Conservation (phyloP, 1,140 invertebrate species). For the Hycleus phaleratus region DNA sequence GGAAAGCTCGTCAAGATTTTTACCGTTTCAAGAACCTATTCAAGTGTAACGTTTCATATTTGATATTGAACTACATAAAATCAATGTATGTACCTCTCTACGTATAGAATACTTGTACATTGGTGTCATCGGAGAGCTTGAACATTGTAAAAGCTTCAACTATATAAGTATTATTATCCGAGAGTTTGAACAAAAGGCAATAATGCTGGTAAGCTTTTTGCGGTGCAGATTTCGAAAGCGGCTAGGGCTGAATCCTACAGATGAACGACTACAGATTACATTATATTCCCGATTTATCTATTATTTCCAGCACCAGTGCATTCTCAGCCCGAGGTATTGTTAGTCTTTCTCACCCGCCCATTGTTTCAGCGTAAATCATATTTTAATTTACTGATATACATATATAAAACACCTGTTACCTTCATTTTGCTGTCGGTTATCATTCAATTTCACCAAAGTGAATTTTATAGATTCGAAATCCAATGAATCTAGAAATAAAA, state of each 20-base stretch:
- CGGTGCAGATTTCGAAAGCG: slow-evolving; percentile 27
- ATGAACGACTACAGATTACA: slow-evolving; percentile 28
- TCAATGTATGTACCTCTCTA: too few relatives aligned
- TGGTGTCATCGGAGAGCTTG: slow-evolving; percentile 4
- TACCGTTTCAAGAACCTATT: too few relatives aligned
- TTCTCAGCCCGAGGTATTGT: slow-evolving; percentile 27
- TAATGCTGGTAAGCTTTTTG: slow-evolving; percentile 19
- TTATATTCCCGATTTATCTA: slow-evolving; percentile 30
- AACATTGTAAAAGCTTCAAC: slow-evolving; percentile 5
- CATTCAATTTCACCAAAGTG: too few relatives aligned
- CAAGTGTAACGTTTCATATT: too few relatives aligned
- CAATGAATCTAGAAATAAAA: too few relatives aligned
- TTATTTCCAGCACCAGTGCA: slow-evolving; percentile 26
- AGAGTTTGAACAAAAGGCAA: slow-evolving; percentile 20
- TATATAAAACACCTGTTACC: slow-evolving; percentile 9
- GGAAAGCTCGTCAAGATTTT: too few relatives aligned
- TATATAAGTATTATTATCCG: slow-evolving; percentile 11
- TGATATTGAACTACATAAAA: too few relatives aligned
- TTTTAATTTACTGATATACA: slow-evolving; percentile 25
- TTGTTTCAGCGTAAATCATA: slow-evolving; percentile 28
- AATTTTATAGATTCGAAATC: too few relatives aligned
- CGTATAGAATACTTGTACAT: background rate
- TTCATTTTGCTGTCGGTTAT: slow-evolving; percentile 2
- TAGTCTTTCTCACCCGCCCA: slow-evolving; percentile 26
- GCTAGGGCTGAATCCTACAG: slow-evolving; percentile 25